Percentiles rank a stretch among this genome's conserved stretches.
Conservation (phyloP, 2,113 vertebrate genomes). For the Trinectes maculatus region DNA sequence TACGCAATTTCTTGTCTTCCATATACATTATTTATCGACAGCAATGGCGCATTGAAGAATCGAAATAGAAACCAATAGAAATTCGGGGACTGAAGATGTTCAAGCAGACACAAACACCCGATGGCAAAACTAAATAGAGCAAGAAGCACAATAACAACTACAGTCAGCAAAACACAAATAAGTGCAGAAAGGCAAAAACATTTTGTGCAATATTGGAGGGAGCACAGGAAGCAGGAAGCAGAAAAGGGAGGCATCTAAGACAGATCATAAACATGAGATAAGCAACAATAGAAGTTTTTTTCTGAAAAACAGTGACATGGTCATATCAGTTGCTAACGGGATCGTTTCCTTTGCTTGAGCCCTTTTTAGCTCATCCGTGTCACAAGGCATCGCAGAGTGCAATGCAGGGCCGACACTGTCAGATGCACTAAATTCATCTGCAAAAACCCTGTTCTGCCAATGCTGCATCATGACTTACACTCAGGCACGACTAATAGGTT, state of each 20-base stretch:
- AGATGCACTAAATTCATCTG: constrained; percentile 39
- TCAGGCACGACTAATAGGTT: constrained; percentile 36
- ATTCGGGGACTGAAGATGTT: constrained; percentile 27
- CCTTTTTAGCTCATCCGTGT: constrained; percentile 6
- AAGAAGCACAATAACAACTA: constrained; percentile 24
- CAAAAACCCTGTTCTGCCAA: constrained; percentile 3
- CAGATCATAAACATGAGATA: constrained; percentile 24
- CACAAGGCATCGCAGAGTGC: background rate
- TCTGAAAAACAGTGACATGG: constrained; percentile 8
- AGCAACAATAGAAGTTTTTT: background rate
- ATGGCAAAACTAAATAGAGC: constrained; percentile 12
- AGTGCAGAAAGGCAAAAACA: constrained; percentile 23
- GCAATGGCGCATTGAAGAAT: constrained; percentile 2
- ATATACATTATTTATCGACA: constrained; percentile 28
- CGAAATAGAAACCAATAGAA: constrained; percentile 23
- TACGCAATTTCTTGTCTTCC: constrained; percentile 19
- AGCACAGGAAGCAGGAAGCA: constrained; percentile 8
- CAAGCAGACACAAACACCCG: constrained; percentile 16
- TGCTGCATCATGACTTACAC: constrained; percentile 23
- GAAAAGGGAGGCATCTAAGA: background rate
- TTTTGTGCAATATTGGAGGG: constrained; percentile 7
- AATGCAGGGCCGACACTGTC: constrained; percentile 21
- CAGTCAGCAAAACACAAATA: constrained; percentile 27
- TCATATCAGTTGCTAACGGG: background rate
- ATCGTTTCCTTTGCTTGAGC: background rate